Percentiles rank a stretch among this genome's conserved stretches.
phyloP scores from a whole-genome alignment of 2,797 vertebrate species.

The Otolemur crassicaudatus region DNA sequence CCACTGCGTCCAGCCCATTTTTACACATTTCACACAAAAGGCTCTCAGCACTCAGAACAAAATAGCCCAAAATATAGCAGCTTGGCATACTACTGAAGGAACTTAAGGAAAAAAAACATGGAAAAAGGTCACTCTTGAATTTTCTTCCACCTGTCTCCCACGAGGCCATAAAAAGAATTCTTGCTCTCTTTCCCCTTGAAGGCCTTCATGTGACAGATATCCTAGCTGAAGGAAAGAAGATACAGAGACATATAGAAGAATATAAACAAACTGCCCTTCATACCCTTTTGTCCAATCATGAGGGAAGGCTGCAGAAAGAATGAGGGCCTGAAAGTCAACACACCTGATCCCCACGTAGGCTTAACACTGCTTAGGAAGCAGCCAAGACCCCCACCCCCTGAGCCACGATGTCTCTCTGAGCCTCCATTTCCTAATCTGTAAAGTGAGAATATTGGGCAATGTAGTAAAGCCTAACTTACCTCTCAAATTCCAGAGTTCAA shows the following conservation, averaged over 20 bases:
- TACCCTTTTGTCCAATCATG: background rate
- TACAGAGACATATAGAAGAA: too few relatives aligned
- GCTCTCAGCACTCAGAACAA: background rate
- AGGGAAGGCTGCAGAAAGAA: background rate
- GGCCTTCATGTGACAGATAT: background rate
- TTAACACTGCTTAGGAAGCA: background rate
- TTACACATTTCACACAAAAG: background rate
- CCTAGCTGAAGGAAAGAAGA: too few relatives aligned
- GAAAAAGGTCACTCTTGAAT: background rate
- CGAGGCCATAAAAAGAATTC: background rate
- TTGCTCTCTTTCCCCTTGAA: background rate
- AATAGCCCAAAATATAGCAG: background rate
- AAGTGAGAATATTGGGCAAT: background rate
- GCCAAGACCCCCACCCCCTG: background rate
- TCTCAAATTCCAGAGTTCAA: background rate
- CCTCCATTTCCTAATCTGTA: background rate
- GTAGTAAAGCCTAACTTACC: background rate
- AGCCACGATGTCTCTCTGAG: background rate
- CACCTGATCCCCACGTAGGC: accelerated
- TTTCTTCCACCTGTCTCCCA: background rate
- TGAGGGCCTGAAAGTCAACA: background rate
- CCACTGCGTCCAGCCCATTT: background rate
- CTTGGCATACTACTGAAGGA: background rate
- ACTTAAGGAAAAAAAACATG: background rate
- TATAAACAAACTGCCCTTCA: too few relatives aligned